Evolutionary conservation across 2,113 vertebrate genomes (phyloP), one percentile per base, ranked within the genome.

Genomic region (Motacilla tschutschensis): DNA sequence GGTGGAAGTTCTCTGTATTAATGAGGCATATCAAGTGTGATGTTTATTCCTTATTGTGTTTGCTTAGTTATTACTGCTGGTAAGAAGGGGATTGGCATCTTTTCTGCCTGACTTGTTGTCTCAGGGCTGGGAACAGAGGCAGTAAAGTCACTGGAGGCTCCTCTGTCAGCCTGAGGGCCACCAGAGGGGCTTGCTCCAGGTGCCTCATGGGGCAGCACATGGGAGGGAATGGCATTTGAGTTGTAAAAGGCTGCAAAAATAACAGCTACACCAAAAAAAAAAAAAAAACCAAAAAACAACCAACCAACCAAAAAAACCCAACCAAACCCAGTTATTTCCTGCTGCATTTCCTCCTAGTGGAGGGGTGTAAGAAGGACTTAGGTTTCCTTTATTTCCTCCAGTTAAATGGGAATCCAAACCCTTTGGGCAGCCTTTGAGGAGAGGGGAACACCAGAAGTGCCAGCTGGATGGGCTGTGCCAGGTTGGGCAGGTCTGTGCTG

Each of bases 151-250:
- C 9, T 29, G 38, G 18, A n/a, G 12, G 17, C 5, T 48, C 14
- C 6, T 60, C 28, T 74, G 28, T 51, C 41, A 66, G 14, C 28
- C 16, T 7, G 10, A 66, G 44, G 20, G 16, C 62, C 46, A 57
- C 19, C 9, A 3, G 44, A 67, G 24, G 50, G 36, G 8, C 20
- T 54, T 10, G 3, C 10, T n/a, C 0, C 1, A 19, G 36, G 11
- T 31, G 3, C 2, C 5, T 22, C 12, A 2, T 12, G 33, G 55
- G 50, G 8, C 48, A 40, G 17, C 44, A 51, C 57, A 28, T 25
- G 44, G 29, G 7, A 60, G 20, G 29, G 38, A 21, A 38, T 24
- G 38, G 48, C 36, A 20, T 75, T 33, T 38, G 35, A 65, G 4
- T 29, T 1, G 2, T 41, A 18, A 60, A 67, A 71, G 24, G 21